Conservation (phyloP, 2,113 vertebrate genomes). For the Dendropsophus ebraccatus region DNA sequence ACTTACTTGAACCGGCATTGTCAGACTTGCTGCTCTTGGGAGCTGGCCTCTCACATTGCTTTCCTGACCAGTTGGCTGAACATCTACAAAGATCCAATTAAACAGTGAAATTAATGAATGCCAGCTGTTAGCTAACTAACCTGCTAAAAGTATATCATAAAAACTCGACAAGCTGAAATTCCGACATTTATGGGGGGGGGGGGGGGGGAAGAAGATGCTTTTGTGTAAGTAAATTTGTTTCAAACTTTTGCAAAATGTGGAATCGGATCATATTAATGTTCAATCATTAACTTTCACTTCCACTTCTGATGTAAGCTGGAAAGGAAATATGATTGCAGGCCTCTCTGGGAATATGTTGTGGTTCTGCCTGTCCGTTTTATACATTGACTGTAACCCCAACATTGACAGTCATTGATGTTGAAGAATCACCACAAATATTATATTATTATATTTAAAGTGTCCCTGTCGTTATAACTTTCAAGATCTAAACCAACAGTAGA, state of each 20-base stretch:
- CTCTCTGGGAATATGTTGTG: not conserved
- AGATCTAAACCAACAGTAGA: too few species aligned
- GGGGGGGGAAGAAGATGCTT: too few species aligned
- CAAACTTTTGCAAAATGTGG: conserved; percentile 44
- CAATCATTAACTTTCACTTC: conserved; percentile 6
- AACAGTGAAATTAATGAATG: conserved; percentile 62
- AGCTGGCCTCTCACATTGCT: conserved; percentile 95
- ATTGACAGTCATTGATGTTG: not conserved
- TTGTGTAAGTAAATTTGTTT: conserved; percentile 16
- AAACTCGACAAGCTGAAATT: not conserved
- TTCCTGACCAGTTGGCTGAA: conserved; percentile 96
- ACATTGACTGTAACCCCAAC: not conserved
- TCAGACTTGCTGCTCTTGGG: conserved; percentile 98
- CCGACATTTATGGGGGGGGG: not conserved
- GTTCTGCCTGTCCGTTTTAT: not conserved
- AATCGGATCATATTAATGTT: conserved; percentile 1
- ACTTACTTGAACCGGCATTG: conserved; percentile 92
- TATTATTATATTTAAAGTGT: too few species aligned
- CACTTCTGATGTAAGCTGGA: not conserved
- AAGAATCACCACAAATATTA: not conserved
- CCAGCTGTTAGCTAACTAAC: conserved; percentile 53
- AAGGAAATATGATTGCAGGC: not conserved
- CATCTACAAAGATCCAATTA: conserved; percentile 84
- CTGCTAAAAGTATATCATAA: conserved; percentile 53
- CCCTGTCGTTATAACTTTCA: too few species aligned